Percentiles rank a stretch among this genome's conserved stretches.
Conservation (phyloP, 2,113 vertebrate species). For the Austrofundulus limnaeus region DNA sequence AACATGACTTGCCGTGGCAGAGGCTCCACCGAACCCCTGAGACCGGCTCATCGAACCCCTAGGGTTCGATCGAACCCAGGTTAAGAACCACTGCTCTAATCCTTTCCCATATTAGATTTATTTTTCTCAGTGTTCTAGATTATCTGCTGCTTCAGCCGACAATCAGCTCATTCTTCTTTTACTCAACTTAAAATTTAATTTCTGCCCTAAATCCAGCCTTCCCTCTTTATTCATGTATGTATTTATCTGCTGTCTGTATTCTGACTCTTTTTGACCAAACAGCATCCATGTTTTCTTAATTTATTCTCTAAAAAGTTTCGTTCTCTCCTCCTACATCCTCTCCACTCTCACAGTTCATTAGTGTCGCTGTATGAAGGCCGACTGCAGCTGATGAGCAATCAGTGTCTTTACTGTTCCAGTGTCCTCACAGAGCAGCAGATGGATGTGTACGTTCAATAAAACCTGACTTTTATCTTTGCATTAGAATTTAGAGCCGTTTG, state of each 20-base stretch:
- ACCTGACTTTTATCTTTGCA: background rate
- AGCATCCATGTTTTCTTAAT: background rate
- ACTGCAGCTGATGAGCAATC: conserved; percentile 18
- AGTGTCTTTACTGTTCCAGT: background rate
- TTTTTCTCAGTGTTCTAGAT: accelerated
- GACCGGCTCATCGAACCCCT: too few relatives aligned
- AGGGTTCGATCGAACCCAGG: too few relatives aligned
- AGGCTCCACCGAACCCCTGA: too few relatives aligned
- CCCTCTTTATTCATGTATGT: background rate
- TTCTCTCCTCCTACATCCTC: background rate
- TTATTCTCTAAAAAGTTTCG: background rate
- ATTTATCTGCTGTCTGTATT: background rate
- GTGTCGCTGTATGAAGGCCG: conserved; percentile 16
- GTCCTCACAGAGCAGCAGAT: background rate
- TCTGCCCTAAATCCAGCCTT: background rate
- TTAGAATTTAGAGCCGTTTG: background rate
- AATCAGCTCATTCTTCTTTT: too few relatives aligned
- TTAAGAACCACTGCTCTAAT: too few relatives aligned
- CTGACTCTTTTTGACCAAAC: background rate
- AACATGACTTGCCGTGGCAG: too few relatives aligned
- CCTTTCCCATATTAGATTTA: too few relatives aligned
- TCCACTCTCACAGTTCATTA: conserved; percentile 35
- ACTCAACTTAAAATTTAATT: background rate
- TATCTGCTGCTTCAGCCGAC: background rate
- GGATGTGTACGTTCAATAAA: background rate